Conservation (phyloP, 2,797 vertebrate species). For the Orestias chungarensis region DNA sequence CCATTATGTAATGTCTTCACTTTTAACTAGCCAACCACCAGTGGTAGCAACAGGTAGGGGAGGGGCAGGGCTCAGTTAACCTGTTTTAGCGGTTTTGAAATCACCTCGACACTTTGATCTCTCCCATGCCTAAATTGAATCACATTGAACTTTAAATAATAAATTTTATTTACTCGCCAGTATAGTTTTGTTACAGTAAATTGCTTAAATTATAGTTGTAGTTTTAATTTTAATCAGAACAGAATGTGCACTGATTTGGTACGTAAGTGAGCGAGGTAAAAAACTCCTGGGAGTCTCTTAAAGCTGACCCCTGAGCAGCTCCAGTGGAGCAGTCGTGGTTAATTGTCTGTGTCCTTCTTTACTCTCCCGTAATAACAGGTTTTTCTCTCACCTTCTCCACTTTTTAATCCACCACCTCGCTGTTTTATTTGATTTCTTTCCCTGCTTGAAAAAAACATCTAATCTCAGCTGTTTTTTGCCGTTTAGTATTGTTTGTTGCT, state of each 20-base stretch:
- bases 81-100: neutral
- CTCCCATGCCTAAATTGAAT: neutral
- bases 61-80: neutral
- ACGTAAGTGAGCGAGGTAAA: neutral
- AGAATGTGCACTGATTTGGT: neutral
- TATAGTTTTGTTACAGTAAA: neutral
- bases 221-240: neutral
- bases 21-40: neutral
- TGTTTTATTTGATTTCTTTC: neutral
- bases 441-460: neutral
- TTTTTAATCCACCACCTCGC: slow-evolving; percentile 5
- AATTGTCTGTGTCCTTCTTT: slow-evolving; percentile 19
- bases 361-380: neutral
- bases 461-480: neutral
- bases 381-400: neutral
- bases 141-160: no score
- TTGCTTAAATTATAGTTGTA: neutral
- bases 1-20: no score
- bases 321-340: slow-evolving; percentile 15
- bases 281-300: slow-evolving; percentile 18
- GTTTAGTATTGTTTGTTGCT: neutral
- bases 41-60: neutral
- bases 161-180: no score
- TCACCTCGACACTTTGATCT: neutral
- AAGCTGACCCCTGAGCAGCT: slow-evolving; percentile 10